phyloP scores from a whole-genome alignment of 2,888 invertebrate species.

The Empis livida region DNA sequence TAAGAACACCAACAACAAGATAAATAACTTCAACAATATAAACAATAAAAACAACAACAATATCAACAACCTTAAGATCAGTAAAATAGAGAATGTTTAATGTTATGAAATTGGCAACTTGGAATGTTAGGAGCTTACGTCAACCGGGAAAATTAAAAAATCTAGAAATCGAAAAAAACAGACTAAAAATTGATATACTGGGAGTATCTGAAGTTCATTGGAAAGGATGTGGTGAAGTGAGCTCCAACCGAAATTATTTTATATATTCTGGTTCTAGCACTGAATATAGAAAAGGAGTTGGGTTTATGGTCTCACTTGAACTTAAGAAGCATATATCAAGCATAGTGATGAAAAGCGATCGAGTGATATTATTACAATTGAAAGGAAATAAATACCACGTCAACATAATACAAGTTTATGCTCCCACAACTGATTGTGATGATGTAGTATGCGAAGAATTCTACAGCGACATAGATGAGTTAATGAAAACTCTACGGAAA shows the following conservation, averaged over 20 bases:
- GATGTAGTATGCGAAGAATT: neutral
- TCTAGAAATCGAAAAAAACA: neutral
- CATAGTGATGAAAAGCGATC: neutral
- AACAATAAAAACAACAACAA: no score
- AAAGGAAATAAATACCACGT: neutral
- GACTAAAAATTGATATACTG: neutral
- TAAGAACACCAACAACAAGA: neutral
- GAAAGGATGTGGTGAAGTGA: neutral
- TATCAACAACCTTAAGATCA: no score
- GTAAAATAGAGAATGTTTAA: neutral
- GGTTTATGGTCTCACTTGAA: neutral
- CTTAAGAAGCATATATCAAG: neutral
- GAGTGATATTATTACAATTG: neutral
- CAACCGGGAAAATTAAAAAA: neutral
- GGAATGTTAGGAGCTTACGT: neutral
- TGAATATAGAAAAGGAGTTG: neutral
- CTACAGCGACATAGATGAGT: neutral
- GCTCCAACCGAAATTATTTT: neutral
- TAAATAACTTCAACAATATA: no score
- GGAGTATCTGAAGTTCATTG: neutral
- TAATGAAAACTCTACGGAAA: neutral
- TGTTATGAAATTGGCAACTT: neutral
- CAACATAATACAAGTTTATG: slow-evolving; percentile 2
- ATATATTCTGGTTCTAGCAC: neutral
- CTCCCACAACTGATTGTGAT: neutral